phyloP scores from a whole-genome alignment of 2,888 invertebrate genomes.

The Cosmorhoe ocellata region DNA sequence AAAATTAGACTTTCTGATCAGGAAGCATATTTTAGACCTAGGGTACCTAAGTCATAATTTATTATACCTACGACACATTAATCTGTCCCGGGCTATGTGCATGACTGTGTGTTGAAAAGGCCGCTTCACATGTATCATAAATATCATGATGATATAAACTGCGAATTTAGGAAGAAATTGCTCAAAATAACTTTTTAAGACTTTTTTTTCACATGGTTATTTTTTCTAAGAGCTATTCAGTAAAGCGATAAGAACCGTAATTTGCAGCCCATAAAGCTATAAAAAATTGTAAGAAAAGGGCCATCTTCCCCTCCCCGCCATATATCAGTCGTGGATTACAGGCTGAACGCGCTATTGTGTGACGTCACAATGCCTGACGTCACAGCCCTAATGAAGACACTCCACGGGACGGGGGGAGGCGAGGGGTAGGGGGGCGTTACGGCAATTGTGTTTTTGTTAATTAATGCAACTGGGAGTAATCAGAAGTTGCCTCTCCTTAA shows the following conservation, averaged over 20 bases:
- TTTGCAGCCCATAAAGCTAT: constrained; percentile 1
- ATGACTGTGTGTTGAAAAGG: too few species aligned
- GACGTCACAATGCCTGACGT: constrained; percentile 35
- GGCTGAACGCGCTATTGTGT: constrained; percentile 28
- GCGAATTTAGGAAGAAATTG: too few species aligned
- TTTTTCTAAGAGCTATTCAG: too few species aligned
- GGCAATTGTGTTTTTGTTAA: constrained; percentile 6
- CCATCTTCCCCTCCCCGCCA: background rate
- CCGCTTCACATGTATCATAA: too few species aligned
- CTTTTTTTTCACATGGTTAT: too few species aligned
- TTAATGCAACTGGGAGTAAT: constrained; percentile 9
- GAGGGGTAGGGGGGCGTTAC: background rate
- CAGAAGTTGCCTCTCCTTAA: background rate
- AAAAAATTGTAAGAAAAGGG: constrained; percentile 1
- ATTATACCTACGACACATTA: too few species aligned
- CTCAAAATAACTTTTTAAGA: too few species aligned
- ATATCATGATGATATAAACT: too few species aligned
- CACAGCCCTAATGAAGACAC: constrained; percentile 31
- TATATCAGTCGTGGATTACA: constrained; percentile 10
- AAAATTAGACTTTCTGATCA: too few species aligned
- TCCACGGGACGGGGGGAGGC: constrained; percentile 2
- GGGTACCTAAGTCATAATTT: too few species aligned
- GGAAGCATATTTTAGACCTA: too few species aligned
- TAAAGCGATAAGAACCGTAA: background rate
- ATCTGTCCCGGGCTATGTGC: too few species aligned